Evolutionary conservation across 2,797 vertebrate genomes (phyloP).

Genomic region (Monodelphis domestica): DNA sequence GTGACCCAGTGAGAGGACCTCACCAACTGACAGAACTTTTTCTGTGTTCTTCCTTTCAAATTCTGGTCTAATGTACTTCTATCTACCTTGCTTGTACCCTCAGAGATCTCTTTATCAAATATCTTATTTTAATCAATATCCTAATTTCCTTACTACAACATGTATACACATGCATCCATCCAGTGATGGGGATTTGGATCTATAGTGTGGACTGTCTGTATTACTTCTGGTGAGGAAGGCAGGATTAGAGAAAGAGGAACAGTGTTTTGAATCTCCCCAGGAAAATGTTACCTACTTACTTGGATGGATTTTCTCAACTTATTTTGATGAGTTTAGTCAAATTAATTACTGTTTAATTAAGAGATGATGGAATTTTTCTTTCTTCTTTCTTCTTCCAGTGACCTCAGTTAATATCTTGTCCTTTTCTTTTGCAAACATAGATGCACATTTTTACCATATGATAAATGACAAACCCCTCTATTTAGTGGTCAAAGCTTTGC

Average conservation of each 20-base stretch:
- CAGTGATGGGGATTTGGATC: not conserved
- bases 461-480: not conserved
- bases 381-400: not conserved
- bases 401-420: not conserved
- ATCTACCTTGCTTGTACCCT: no score
- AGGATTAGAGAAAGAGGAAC: not conserved
- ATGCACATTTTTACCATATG: not conserved
- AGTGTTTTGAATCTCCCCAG: not conserved
- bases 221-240: not conserved
- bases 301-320: not conserved
- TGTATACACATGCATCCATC: not conserved
- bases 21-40: no score
- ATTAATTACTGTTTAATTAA: not conserved
- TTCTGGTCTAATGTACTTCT: no score
- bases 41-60: no score
- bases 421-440: not conserved
- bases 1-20: no score
- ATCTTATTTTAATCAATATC: no score
- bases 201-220: not conserved
- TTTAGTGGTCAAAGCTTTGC: not conserved
- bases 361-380: not conserved
- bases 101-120: no score
- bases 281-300: not conserved
- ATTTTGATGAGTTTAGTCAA: not conserved
- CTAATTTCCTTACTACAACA: no score